Evolutionary conservation across 2,888 invertebrate species (phyloP).

Genomic region (Leptinotarsa peninsularis): DNA sequence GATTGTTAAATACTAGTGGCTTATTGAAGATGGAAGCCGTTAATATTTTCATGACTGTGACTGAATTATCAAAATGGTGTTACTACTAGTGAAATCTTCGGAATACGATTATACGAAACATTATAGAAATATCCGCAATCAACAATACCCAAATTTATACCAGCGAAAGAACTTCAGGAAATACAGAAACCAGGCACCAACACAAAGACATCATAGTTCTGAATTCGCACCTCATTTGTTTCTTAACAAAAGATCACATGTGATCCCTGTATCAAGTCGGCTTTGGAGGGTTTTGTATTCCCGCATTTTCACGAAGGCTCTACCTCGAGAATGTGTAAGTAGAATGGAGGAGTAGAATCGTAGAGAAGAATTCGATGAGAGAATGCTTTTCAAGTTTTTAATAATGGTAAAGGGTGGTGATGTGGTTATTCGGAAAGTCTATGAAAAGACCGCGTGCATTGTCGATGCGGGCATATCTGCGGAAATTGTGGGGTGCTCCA

Average conservation of each 20-base stretch:
- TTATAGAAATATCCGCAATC: background rate
- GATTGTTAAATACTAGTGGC: too few species aligned
- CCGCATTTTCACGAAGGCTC: constrained; percentile 27
- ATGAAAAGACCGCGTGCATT: constrained; percentile 11
- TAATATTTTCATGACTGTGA: too few species aligned
- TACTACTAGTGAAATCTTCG: too few species aligned
- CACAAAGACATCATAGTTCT: background rate
- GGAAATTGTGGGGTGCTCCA: constrained; percentile 3
- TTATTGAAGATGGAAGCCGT: too few species aligned
- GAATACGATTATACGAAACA: too few species aligned
- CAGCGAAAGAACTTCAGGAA: background rate
- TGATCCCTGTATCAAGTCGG: constrained; percentile 21
- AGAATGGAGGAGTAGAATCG: constrained; percentile 7
- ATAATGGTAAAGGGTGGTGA: constrained; percentile 31
- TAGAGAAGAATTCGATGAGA: constrained; percentile 27
- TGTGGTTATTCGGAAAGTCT: constrained; percentile 23
- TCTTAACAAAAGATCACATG: constrained; percentile 24
- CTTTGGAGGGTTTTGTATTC: constrained; percentile 30
- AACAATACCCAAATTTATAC: background rate
- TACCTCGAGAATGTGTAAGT: constrained; percentile 21
- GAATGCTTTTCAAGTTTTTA: constrained; percentile 36
- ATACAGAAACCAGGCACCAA: background rate
- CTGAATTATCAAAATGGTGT: too few species aligned
- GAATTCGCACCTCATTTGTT: constrained; percentile 25
- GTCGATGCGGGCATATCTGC: constrained; percentile 7